These are phyloP conservation scores for Torymus aiolomorphi DNA, from an alignment of 2,888 invertebrate species.

Conservation along the genomic window DNA sequence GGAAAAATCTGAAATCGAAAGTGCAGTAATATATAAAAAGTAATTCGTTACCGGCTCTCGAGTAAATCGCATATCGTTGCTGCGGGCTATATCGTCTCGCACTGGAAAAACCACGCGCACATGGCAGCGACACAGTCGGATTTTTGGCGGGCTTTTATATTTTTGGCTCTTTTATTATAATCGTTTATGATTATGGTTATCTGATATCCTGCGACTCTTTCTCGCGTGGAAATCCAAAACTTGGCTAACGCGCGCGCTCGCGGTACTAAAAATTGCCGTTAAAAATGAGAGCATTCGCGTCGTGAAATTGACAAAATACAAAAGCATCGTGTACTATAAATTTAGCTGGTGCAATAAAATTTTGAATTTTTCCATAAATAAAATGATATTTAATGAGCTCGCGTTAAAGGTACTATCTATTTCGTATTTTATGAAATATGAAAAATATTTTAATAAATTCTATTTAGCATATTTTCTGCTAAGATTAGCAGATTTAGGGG, in stretches of 20 bases:
- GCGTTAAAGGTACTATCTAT: no score
- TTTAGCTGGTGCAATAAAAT: no score
- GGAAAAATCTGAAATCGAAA: constrained; percentile 71
- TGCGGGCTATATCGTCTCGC: constrained; percentile 65
- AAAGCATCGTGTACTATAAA: no score
- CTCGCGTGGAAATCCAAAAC: constrained; percentile 34
- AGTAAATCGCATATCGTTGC: constrained; percentile 48
- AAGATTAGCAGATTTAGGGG: no score
- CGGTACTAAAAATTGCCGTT: no score
- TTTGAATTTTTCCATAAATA: no score
- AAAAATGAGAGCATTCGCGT: no score
- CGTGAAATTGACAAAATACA: no score
- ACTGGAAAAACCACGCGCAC: constrained; percentile 65
- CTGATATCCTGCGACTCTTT: constrained; percentile 12
- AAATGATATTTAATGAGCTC: no score
- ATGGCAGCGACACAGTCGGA: constrained; percentile 60
- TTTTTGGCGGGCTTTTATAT: constrained; percentile 76
- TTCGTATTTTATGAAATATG: no score
- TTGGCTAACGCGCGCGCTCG: neutral
- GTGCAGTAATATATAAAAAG: constrained; percentile 58
- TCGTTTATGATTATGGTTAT: constrained; percentile 6
- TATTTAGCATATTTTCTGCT: no score
- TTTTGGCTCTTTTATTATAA: constrained; percentile 73
- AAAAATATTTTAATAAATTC: no score
- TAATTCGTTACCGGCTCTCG: constrained; percentile 35